phyloP scores from a whole-genome alignment of 2,888 invertebrate genomes.

The Sphecodes monilicornis region DNA sequence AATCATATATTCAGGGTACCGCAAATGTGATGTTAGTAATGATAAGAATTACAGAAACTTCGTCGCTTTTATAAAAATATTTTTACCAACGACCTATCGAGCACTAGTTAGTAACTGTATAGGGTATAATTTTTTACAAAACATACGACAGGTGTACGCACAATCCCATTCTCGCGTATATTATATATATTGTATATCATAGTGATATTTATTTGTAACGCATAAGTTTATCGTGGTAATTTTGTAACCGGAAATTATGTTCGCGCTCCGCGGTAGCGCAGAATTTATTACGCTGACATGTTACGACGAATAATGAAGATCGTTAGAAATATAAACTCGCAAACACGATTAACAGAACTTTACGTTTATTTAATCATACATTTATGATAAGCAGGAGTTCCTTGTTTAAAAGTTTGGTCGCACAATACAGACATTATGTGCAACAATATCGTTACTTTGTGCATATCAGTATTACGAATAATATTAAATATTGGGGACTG shows the following conservation, averaged over 20 bases:
- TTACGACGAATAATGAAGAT: background rate
- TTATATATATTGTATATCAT: background rate
- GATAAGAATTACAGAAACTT: conserved; percentile 38
- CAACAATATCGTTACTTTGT: background rate
- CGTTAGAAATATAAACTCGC: background rate
- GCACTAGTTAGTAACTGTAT: conserved; percentile 25
- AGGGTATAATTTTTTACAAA: conserved; percentile 35
- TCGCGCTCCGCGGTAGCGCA: background rate
- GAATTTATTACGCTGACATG: background rate
- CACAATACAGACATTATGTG: background rate
- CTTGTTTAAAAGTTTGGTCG: background rate
- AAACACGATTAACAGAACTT: background rate
- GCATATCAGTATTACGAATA: background rate
- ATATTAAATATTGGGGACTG: background rate
- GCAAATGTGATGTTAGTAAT: conserved; percentile 52
- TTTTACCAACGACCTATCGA: conserved; percentile 2
- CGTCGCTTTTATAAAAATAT: conserved; percentile 40
- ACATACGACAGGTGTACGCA: conserved; percentile 22
- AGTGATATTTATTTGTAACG: conserved; percentile 45
- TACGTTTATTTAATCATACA: background rate
- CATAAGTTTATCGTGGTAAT: conserved; percentile 8
- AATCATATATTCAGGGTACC: conserved; percentile 51
- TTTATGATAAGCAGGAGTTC: conserved; percentile 32
- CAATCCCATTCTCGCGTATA: conserved; percentile 3
- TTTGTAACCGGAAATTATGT: background rate